Base-by-base conservation (phyloP, 2,797 vertebrate genomes). In the Pterois miles region DNA sequence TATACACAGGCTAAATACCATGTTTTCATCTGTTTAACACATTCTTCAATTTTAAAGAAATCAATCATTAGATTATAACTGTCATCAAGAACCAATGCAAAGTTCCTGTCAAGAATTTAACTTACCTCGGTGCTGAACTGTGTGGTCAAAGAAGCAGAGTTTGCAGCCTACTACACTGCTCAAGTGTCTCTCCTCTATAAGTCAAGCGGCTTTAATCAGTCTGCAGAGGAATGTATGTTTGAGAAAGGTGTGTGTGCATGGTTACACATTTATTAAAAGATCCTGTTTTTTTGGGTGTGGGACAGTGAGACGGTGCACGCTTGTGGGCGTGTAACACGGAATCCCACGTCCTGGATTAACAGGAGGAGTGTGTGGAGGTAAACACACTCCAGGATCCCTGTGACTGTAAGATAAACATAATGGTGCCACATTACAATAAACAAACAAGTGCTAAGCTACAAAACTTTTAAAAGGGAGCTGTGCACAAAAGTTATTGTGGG, bases 211-310 rank as follows among this genome's bases (percentile, higher is more conserved):
- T 96, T 96, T 95, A 96, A 95, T 94, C 91, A 65, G 71, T 65
- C 84, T 82, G 86, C 71, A 80, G 29, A 88, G 91, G 92, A 93
- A 92, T 94, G 94, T 92, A 81, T 96, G 89, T 96, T 96, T 96
- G 94, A 91, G 91, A 92, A 96, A 95, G 95, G 95, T 96, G 95
- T 96, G 95, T 94, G 93, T 89, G 82, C 86, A 68, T 88, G 76
- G 93, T 92, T 94, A 92, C 94, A 95, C 93, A 93, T 96, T 96
- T 90, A 95, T 95, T 80, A 92, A 92, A 87, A 95, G 90, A 96
- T 96, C 96, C 96, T 96, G 96, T 68, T 90, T 83, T 78, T 88
- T 89, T 91, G 95, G 96, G 96, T 91, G 95, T 96, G 94, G 93
- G 85, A 91, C 86, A 27, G 73, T 65, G 66, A 85, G 57, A 74